Evolutionary conservation across 2,797 vertebrate species (phyloP).

Genomic region (Agapornis canus): DNA sequence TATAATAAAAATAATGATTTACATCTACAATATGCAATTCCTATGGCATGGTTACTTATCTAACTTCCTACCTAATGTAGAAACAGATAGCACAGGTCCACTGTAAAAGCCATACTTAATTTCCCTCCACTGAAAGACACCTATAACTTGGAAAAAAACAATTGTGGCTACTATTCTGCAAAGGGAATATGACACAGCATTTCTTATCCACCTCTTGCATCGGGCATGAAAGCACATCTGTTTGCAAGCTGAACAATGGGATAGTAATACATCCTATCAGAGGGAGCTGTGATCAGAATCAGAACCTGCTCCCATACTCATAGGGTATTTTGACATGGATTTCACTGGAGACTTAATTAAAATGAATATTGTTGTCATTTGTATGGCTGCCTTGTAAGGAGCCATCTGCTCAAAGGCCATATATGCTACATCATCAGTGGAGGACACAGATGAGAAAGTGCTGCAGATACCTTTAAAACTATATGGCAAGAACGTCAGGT

Average conservation of each 20-base stretch:
- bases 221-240: not conserved
- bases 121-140: not conserved
- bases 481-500: fast-evolving
- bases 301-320: not conserved
- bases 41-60: not conserved
- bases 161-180: fast-evolving
- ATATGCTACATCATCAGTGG: not conserved
- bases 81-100: not conserved
- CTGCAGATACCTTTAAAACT: not conserved
- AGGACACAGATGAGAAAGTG: not conserved
- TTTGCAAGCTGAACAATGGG: not conserved
- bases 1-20: not conserved
- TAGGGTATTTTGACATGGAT: not conserved
- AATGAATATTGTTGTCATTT: not conserved
- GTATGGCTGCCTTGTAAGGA: not conserved
- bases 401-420: not conserved
- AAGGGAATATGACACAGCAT: not conserved
- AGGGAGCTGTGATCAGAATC: not conserved
- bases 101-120: not conserved
- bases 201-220: not conserved
- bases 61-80: not conserved
- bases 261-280: not conserved
- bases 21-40: fast-evolving
- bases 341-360: not conserved
- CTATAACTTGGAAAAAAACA: not conserved